These are phyloP conservation scores for Gymnocypris eckloni DNA, from an alignment of 2,797 vertebrate genomes.

Conservation along the genomic window DNA sequence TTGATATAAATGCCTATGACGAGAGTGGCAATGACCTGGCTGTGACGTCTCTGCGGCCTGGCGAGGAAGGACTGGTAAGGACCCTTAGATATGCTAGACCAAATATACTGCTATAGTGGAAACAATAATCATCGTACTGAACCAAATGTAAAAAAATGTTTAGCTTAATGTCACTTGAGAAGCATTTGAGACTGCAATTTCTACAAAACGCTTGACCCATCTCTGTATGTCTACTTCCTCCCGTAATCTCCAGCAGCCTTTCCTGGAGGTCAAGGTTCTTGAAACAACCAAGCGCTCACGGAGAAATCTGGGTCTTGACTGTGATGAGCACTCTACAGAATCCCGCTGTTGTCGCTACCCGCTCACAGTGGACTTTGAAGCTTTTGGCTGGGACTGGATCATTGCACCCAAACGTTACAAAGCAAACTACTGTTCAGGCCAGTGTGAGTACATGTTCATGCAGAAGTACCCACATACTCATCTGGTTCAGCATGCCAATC, in stretches of 20 bases:
- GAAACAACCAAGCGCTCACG: conserved; percentile 95
- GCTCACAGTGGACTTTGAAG: conserved; percentile 97
- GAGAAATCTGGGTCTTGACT: conserved; percentile 95
- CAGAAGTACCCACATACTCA: conserved; percentile 99
- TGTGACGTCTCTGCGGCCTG: conserved; percentile 92
- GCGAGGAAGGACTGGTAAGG: conserved; percentile 98
- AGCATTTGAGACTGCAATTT: background rate
- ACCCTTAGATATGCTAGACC: conserved; percentile 77
- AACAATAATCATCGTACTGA: background rate
- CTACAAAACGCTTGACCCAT: conserved; percentile 1
- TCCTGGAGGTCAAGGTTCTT: conserved; percentile 97
- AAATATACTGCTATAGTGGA: background rate
- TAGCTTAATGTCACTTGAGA: background rate
- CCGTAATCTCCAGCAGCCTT: conserved; percentile 90
- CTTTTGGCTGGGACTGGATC: conserved; percentile 99
- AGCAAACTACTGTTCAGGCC: conserved; percentile 99
- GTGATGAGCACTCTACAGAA: conserved; percentile 96
- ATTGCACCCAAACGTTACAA: conserved; percentile 98
- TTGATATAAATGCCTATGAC: conserved; percentile 98
- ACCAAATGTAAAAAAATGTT: background rate
- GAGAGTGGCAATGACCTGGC: conserved; percentile 96
- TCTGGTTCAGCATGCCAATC: conserved; percentile 96
- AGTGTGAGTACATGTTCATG: conserved; percentile 99
- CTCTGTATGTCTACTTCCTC: conserved; percentile 55
- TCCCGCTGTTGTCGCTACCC: conserved; percentile 98